Evolutionary conservation across 2,113 vertebrate species (phyloP), one percentile per base, ranked within the genome.

Genomic region (Megaptera novaeangliae): DNA sequence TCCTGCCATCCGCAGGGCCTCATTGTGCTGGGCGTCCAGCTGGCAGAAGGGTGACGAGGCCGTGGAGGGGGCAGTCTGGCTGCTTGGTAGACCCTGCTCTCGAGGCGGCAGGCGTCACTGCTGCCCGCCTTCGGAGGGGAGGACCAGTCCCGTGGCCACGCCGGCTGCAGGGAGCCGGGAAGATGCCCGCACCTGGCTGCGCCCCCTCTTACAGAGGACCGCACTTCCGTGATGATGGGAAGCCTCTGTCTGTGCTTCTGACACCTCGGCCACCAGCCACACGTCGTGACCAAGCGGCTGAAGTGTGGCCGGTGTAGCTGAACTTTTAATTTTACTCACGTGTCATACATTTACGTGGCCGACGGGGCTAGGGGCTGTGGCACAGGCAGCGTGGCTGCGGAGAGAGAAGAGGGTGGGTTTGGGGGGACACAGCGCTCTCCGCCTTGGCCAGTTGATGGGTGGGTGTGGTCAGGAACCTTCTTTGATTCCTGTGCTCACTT

Each of bases 371-470:
- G 36, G 77, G 39, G 29, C 55, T 49, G 10, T 3, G 1, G 27
- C 61, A 6, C 13, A 7, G 39, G 59, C 12, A 27, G 10, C 31
- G 6, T 4, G 9, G 14, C 61, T 71, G n/a, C 14, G 80, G 21
- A 64, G 55, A 29, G 59, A 61, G 27, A 23, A 57, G n/a, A 63
- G 17, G 29, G 59, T 29, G 4, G 8, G 8, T n/a, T 23, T 36
- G 0, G 17, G 36, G 5, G 25, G 39, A 25, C 3, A 18, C 15
- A 61, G 46, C 1, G 0, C 34, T 27, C 14, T 69, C 69, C 13
- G 25, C 13, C 44, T 14, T 1, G 36, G 18, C 14, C 14, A 4
- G 39, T 36, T 63, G 12, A 20, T 11, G 12, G 15, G 3, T 27
- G 25, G n/a, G 25, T 49, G 25, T 82, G 23, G 74, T 2, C n/a